A percentile compares a stretch with the other conserved stretches of the same genome.
These are phyloP conservation scores for Meriones psammophilus DNA, from an alignment of 2,797 vertebrate species.

Conservation along the genomic window DNA sequence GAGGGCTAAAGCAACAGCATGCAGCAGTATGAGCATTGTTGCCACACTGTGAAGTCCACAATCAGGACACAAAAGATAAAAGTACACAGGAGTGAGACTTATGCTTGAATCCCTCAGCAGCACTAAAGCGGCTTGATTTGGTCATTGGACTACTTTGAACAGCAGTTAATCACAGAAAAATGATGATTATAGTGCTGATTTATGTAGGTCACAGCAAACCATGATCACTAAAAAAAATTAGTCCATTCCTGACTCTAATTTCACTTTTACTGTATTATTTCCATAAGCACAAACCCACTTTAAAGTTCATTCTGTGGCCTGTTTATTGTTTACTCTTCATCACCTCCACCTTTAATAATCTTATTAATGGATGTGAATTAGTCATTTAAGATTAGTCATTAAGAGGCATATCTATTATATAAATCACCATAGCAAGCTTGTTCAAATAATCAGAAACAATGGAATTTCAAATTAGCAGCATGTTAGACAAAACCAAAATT, in stretches of 20 bases:
- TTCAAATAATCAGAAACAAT: constrained; percentile 22
- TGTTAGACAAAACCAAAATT: constrained; percentile 40
- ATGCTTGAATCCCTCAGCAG: background rate
- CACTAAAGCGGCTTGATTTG: background rate
- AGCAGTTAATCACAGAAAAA: constrained; percentile 24
- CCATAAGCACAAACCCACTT: background rate
- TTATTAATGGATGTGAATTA: constrained; percentile 52
- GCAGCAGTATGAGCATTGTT: background rate
- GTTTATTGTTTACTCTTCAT: constrained; percentile 40
- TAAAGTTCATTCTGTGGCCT: background rate
- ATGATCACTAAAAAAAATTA: background rate
- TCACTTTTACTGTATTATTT: background rate
- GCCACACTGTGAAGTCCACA: background rate
- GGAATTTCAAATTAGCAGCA: constrained; percentile 40
- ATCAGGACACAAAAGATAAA: background rate
- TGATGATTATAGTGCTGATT: background rate
- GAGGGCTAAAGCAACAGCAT: background rate
- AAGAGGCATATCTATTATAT: background rate
- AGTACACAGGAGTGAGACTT: background rate
- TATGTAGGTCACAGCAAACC: background rate
- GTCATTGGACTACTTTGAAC: background rate
- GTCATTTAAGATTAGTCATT: constrained; percentile 57
- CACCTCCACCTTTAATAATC: background rate
- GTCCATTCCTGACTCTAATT: background rate
- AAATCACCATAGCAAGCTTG: background rate